These are phyloP conservation scores for Atherinosoma microstoma DNA, from an alignment of 2,797 vertebrate species.

Conservation along the genomic window DNA sequence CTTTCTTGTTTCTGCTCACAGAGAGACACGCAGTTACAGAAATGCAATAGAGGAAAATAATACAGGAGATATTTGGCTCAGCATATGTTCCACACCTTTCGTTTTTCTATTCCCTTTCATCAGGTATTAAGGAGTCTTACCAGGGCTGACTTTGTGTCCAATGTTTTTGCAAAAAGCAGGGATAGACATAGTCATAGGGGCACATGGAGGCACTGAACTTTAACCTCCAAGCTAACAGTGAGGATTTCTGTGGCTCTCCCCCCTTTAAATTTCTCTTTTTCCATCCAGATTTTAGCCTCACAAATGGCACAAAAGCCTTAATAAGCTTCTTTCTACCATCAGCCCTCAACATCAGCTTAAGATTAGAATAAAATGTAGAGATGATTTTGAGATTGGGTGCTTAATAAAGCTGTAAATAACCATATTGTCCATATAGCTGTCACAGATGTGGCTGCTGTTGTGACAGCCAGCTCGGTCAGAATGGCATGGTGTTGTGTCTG, in stretches of 20 bases:
- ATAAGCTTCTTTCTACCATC: not conserved
- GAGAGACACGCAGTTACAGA: slow-evolving; percentile 29
- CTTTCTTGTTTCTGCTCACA: slow-evolving; percentile 78
- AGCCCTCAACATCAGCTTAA: not conserved
- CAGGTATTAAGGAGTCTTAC: slow-evolving; percentile 71
- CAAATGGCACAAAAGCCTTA: slow-evolving; percentile 24
- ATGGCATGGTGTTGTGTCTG: slow-evolving; percentile 46
- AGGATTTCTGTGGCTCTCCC: slow-evolving; percentile 16
- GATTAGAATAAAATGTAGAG: slow-evolving; percentile 5
- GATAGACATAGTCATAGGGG: slow-evolving; percentile 43
- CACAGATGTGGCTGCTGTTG: slow-evolving; percentile 32
- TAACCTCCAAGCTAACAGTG: slow-evolving; percentile 19
- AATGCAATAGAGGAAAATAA: slow-evolving; percentile 32
- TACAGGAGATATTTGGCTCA: slow-evolving; percentile 51
- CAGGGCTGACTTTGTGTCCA: slow-evolving; percentile 74
- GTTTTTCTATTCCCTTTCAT: slow-evolving; percentile 49
- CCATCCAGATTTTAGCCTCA: slow-evolving; percentile 28
- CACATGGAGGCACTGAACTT: slow-evolving; percentile 37
- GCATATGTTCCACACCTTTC: slow-evolving; percentile 51
- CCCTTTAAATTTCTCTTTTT: slow-evolving; percentile 25
- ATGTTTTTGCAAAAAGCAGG: slow-evolving; percentile 41
- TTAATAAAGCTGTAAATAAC: slow-evolving; percentile 32
- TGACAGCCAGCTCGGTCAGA: slow-evolving; percentile 60
- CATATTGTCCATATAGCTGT: slow-evolving; percentile 10
- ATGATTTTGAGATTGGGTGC: slow-evolving; percentile 5